These are phyloP conservation scores for Caenorhabditis macrosperma DNA, from an alignment of 2,888 invertebrate species.

Conservation along the genomic window DNA sequence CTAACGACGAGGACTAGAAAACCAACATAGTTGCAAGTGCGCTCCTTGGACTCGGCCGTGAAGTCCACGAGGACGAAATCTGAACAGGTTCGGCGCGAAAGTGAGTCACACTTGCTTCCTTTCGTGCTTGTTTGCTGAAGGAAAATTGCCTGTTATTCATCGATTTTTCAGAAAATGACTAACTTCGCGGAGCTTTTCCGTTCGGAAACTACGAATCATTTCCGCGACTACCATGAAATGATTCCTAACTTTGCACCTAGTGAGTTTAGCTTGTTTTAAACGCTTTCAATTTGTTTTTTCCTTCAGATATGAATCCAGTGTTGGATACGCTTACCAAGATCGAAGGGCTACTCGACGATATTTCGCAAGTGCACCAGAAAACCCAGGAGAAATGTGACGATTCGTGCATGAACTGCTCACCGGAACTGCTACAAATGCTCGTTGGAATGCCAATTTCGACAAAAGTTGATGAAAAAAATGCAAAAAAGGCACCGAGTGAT, in stretches of 20 bases:
- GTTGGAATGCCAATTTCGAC: conserved; percentile 2
- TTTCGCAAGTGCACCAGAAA: background rate
- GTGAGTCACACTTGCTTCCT: conserved; percentile 30
- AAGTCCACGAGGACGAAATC: conserved; percentile 33
- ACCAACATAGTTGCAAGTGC: background rate
- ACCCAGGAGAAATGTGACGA: conserved; percentile 2
- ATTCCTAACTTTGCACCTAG: conserved; percentile 29
- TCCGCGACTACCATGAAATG: conserved; percentile 20
- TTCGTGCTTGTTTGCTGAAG: background rate
- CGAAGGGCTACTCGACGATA: background rate
- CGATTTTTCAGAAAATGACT: conserved; percentile 20
- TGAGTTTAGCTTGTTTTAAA: conserved; percentile 12
- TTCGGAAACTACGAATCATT: background rate
- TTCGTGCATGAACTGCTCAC: conserved; percentile 3
- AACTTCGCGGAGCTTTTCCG: background rate
- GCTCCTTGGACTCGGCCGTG: conserved; percentile 12
- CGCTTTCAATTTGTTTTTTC: background rate
- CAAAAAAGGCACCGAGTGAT: background rate
- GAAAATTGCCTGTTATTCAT: background rate
- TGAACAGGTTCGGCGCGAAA: conserved; percentile 25
- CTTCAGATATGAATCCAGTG: conserved; percentile 22
- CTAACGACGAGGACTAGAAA: conserved; percentile 17
- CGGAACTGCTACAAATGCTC: background rate
- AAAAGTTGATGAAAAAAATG: background rate
- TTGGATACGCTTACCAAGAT: background rate